Base-by-base conservation (phyloP, 2,888 invertebrate genomes). In the Lymantria monacha region DNA sequence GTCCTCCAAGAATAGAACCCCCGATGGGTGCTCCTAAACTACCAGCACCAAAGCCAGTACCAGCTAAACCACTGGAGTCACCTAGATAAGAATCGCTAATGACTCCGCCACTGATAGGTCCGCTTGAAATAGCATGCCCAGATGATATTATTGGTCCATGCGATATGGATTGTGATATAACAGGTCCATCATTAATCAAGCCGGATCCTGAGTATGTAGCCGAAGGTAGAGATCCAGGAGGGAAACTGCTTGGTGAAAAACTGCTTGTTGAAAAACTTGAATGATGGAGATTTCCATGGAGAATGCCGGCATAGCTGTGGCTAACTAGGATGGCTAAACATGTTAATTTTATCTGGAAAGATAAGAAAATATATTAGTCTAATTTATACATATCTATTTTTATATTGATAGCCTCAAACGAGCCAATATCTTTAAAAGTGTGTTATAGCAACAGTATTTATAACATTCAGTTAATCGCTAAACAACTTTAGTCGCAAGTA, bases 231-330 rank as follows among this genome's bases (percentile, higher is more conserved):
- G 89, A 88, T 45, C 89, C 90, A 50, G 70, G 65, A 3, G 89
- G 87, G 69, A 87, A 90, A 53, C 88, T 87, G 68, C 86, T 88
- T 0, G 90, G 89, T 3, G 84, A 74, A 62, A 84, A 91, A 60
- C 88, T 87, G 68, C 86, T 88, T 0, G 90, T 88, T 3, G 84
- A 74, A 62, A 84, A 91, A 60, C 89, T 87, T 8, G 87, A 83
- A 7, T 70, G 63, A 45, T 79, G 76, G n/a, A 62, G 61, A 51
- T 79, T 59, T 36, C 79, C 85, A 33, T 85, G 83, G 38, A 87
- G 72, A 51, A 74, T 57, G 11, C 88, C 88, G 44, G 83, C 89
- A 56, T 82, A 73, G 57, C 71, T 76, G 72, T 81, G 83, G 79
- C 86, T 81, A 63, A 88, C 72, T 75, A 90, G 78, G 75, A 87